Percentiles rank a stretch among this genome's conserved stretches.
Evolutionary conservation across 1,140 invertebrate genomes (phyloP).

Genomic region (Ganaspis sp.): DNA sequence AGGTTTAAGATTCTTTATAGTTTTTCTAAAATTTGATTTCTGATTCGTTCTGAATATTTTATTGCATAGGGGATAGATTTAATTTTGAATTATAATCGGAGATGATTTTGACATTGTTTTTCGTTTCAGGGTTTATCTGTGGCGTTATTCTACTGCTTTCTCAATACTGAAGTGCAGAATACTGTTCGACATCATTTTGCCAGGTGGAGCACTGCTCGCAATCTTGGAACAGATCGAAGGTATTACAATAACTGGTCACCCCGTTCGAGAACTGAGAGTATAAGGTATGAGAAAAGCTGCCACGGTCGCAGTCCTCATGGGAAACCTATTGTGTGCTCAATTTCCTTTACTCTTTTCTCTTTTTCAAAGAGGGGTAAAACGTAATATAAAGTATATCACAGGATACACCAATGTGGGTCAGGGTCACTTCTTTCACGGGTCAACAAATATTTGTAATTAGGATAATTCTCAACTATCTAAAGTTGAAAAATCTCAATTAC

Average conservation of each 20-base stretch:
- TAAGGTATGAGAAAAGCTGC: slow-evolving; percentile 78
- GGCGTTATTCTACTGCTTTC: slow-evolving; percentile 92
- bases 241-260: slow-evolving; percentile 87
- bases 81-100: too few species aligned
- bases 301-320: slow-evolving; percentile 57
- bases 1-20: too few species aligned
- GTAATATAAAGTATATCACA: background rate
- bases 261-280: slow-evolving; percentile 86
- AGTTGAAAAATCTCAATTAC: too few species aligned
- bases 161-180: slow-evolving; percentile 94
- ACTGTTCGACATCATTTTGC: slow-evolving; percentile 87
- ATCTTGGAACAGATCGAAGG: slow-evolving; percentile 78
- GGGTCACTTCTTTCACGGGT: too few species aligned
- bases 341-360: slow-evolving; percentile 45
- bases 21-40: too few species aligned
- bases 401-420: background rate
- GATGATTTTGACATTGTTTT: too few species aligned
- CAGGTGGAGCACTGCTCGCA: slow-evolving; percentile 84
- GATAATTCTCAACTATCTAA: too few species aligned
- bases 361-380: slow-evolving; percentile 43
- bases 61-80: too few species aligned
- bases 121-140: slow-evolving; percentile 88
- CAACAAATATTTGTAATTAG: too few species aligned
- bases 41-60: too few species aligned
- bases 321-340: slow-evolving; percentile 51